Percentiles rank a stretch among this genome's conserved stretches.
Evolutionary conservation across 2,888 invertebrate genomes (phyloP).

Genomic region (Agonopterix heracliana): DNA sequence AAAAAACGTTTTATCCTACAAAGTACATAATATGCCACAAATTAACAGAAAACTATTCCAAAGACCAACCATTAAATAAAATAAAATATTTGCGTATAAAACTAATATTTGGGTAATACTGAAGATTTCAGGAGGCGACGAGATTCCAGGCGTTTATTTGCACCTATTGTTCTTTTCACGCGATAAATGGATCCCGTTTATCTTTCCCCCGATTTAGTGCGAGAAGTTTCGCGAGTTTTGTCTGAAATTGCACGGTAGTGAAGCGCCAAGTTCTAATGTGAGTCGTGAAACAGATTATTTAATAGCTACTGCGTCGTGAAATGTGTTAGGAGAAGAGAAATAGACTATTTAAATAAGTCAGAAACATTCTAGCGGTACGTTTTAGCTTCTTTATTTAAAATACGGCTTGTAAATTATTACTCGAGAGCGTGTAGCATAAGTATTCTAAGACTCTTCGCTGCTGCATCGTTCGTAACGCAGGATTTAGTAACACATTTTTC

Average conservation of each 20-base stretch:
- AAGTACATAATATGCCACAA: too few relatives aligned
- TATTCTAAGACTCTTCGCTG: too few relatives aligned
- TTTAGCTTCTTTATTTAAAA: too few relatives aligned
- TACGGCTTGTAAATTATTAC: too few relatives aligned
- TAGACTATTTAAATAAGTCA: too few relatives aligned
- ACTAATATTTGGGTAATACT: constrained; percentile 8
- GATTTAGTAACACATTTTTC: too few relatives aligned
- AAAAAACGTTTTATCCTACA: too few relatives aligned
- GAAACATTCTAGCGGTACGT: too few relatives aligned
- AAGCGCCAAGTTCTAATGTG: constrained; percentile 1
- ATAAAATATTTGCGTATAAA: background rate
- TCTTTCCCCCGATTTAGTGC: constrained; percentile 7
- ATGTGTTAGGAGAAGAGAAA: too few relatives aligned
- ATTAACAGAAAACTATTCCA: too few relatives aligned
- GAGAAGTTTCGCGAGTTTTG: constrained; percentile 1
- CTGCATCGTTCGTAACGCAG: too few relatives aligned
- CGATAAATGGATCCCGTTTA: constrained; percentile 12
- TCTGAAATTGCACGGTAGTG: background rate
- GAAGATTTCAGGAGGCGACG: constrained; percentile 9
- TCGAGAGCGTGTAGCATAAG: too few relatives aligned
- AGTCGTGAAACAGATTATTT: background rate
- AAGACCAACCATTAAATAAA: background rate
- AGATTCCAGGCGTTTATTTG: constrained; percentile 9
- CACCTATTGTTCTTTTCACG: constrained; percentile 13
- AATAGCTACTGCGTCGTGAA: background rate